Base-by-base conservation (phyloP, 2,797 vertebrate genomes). In the Telmatherina bonti region DNA sequence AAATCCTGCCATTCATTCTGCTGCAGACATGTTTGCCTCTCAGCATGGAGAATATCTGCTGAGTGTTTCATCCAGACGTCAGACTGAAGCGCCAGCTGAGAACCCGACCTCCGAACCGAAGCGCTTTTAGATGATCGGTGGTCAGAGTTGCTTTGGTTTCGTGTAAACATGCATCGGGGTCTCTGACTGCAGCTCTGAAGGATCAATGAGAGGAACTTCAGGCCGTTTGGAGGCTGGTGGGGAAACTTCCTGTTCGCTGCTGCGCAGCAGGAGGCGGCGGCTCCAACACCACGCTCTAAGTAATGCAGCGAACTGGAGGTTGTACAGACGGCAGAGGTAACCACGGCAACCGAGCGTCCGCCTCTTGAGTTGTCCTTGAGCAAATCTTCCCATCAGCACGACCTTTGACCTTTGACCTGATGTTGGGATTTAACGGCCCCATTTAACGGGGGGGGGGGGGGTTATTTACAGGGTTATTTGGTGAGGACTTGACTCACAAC, bases 181-280 rank as follows among this genome's bases (percentile, higher is more conserved):
- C 70, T 41, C 4, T 0, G 15, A 57, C 84, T 59, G 62, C 70
- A 72, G 63, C 63, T 31, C 56, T 65, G 24, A 70, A 66, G 79
- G 16, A 26, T 61, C 58, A 62, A 59, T 38, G 29, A 54, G 16
- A 13, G 51, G 61, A 69, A 31, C 81, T 79, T 59, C 74, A 1
- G 83, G 85, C 78, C 84, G 83, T 82, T 85, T 83, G 72, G 51
- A 2, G 60, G 72, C 64, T 62, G n/a, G 59, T 51, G 7, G 49
- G 52, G n/a, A 53, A 45, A 30, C 57, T 8, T 29, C 0, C 12
- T 47, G 54, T 56, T 12, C 8, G 22, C 58, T n/a, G 8, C 54
- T 33, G 67, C 60, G 71, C 73, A 74, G 58, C 35, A 11, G 62
- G 31, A 31, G 31, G 31, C 8, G 31, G 8, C 63, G 9, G 47